Percentiles rank a stretch among this genome's conserved stretches.
Conservation (phyloP, 2,888 invertebrate genomes). For the Cataglyphis albicans region DNA sequence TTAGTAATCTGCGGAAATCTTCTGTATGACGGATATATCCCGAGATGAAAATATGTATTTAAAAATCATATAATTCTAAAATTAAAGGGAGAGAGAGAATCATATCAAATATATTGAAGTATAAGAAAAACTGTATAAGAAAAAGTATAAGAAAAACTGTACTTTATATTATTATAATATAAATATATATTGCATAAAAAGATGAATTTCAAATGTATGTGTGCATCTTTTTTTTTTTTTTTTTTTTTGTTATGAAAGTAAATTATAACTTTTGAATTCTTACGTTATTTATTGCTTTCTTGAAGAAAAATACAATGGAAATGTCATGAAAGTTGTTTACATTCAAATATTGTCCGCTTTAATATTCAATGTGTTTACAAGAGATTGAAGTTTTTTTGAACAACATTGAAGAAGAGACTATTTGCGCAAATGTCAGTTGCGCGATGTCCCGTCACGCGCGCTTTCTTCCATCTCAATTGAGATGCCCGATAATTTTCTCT, state of each 20-base stretch:
- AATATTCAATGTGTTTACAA: slow-evolving; percentile 4
- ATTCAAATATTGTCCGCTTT: background rate
- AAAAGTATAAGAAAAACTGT: background rate
- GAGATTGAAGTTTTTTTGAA: background rate
- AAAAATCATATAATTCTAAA: background rate
- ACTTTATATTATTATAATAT: background rate
- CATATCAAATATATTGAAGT: background rate
- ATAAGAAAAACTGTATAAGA: background rate
- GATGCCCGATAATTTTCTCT: background rate
- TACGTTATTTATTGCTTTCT: background rate
- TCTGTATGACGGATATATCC: background rate
- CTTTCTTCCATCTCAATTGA: background rate
- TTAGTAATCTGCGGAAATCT: background rate
- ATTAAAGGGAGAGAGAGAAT: background rate
- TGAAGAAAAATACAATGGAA: slow-evolving; percentile 2
- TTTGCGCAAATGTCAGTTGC: background rate
- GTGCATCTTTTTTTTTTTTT: too few species aligned
- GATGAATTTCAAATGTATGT: background rate
- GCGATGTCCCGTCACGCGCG: slow-evolving; percentile 4
- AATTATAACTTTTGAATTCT: background rate
- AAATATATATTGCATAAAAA: background rate
- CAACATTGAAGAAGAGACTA: background rate
- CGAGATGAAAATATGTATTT: background rate
- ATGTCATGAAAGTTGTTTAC: slow-evolving; percentile 8
- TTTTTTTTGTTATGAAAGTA: background rate